phyloP scores from a whole-genome alignment of 2,113 vertebrate genomes.

The Nothocercus nigrocapillus region DNA sequence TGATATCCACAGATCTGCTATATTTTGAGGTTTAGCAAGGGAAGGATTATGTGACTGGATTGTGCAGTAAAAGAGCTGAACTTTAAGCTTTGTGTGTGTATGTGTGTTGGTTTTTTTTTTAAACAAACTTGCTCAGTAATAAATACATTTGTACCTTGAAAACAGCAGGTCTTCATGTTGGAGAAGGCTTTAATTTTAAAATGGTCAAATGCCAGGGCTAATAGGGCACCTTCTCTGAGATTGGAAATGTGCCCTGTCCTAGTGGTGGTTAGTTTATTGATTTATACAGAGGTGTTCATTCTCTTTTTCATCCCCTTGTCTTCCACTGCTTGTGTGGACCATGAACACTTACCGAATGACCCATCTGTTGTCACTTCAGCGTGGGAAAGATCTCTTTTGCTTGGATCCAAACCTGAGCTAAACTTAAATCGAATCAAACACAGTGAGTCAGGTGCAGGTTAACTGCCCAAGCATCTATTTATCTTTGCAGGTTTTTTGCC shows the following conservation, averaged over 20 bases:
- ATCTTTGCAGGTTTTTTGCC: not conserved
- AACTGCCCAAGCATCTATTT: not conserved
- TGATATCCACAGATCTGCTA: not conserved
- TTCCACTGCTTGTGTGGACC: not conserved
- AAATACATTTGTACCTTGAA: not conserved
- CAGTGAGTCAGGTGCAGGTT: not conserved
- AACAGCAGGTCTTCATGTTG: not conserved
- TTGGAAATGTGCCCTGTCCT: not conserved
- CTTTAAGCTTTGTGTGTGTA: not conserved
- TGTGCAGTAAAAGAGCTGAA: not conserved
- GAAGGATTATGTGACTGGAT: not conserved
- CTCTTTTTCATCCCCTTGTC: not conserved
- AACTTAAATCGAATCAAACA: not conserved
- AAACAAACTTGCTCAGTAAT: not conserved
- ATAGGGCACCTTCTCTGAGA: not conserved
- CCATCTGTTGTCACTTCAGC: not conserved
- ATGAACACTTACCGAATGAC: not conserved
- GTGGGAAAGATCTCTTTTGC: not conserved
- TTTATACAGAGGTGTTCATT: not conserved
- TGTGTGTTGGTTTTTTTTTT: too few species aligned
- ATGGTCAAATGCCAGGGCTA: not conserved
- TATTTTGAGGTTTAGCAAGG: not conserved
- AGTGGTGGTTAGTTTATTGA: not conserved
- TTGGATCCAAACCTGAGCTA: not conserved
- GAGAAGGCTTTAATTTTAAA: not conserved